Evolutionary conservation across 2,113 vertebrate species (phyloP), one percentile per base, ranked within the genome.

Genomic region (Vulpes lagopus): DNA sequence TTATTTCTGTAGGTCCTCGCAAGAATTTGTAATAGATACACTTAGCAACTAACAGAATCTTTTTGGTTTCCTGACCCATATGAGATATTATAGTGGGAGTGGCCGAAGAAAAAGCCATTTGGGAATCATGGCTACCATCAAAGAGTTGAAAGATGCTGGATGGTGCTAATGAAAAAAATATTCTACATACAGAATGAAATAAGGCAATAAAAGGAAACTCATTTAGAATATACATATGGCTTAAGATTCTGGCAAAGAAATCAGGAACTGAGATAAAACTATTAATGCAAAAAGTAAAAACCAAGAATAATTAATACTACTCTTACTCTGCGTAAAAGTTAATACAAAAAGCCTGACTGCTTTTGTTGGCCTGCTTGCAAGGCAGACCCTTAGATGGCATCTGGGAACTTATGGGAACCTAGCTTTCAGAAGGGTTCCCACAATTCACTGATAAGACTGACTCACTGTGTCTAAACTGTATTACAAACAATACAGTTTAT

Each of bases 281-380:
- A 84, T 38, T 76, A 74, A 62, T 23, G 27, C 19, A 83, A 95
- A 89, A 73, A 78, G 10, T 32, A 93, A 93, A 89, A 81, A 91
- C 20, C 32, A 85, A 53, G 6, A 59, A 85, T 90, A 90, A 49
- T 15, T 35, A 95, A 51, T 38, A 64, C 15, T 67, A 84, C 55
- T 60, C 74, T 76, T 67, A 84, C 55, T 60, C 74, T 76, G 7
- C 12, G 14, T 49, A 79, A 88, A 14, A 81, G 32, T 43, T 91
- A 74, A 81, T 1, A 86, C 15, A 90, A 87, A 51, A 93, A 38
- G 53, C 38, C 16, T 80, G 25, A 30, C 43, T 82, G 67, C 74
- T 91, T 7, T 65, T 27, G 67, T 90, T 35, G 59, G 14, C 19
- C 92, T 96, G 35, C 25, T 90, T 86, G 62, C 32, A 53, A 69